Evolutionary conservation across 2,797 vertebrate genomes (phyloP), one percentile per base, ranked within the genome.

Genomic region (Betta splendens): DNA sequence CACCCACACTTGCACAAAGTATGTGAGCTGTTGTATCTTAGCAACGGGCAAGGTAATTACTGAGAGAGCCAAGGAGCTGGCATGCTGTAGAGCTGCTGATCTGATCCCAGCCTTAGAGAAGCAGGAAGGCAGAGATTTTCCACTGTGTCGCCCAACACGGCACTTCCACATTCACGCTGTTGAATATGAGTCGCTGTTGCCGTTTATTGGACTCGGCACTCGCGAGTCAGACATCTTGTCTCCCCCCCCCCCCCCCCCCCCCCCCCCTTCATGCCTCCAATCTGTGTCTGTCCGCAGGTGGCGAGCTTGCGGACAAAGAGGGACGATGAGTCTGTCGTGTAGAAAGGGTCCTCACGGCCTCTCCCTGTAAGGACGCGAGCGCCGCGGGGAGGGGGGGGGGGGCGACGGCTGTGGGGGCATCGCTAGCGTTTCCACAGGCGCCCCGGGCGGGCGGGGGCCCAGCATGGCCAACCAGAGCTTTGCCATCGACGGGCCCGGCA

Each of bases 11-110:
- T 84, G 85, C 87, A 89, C 88, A 90, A 91, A 90, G 86, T 90
- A 89, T 89, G 89, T 83, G 88, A 89, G 88, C 88, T 87, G 86
- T 85, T 89, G 89, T 92, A 91, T 89, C 90, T 90, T 89, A 92
- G 89, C 90, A 92, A 92, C 90, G 85, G 86, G 88, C 85, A 86
- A 88, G 89, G 89, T 90, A 89, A 91, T 91, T 91, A 91, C 87
- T 83, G 87, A 88, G 89, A 89, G 86, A 90, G 90, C 86, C 88
- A 84, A 89, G 88, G 86, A 89, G 85, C 87, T 90, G 90, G 89
- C 87, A 88, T 89, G 87, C 83, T 81, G 84, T 88, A 85, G 89
- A 87, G 86, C 88, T 72, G 84, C 88, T 85, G 83, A 87, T 89
- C 81, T 84, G 84, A 86, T 90, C 87, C 86, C 77, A 86, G 80